Percentiles rank a stretch among this genome's conserved stretches.
Conservation (phyloP, 2,797 vertebrate genomes). For the Sebastes kiyomatsui region DNA sequence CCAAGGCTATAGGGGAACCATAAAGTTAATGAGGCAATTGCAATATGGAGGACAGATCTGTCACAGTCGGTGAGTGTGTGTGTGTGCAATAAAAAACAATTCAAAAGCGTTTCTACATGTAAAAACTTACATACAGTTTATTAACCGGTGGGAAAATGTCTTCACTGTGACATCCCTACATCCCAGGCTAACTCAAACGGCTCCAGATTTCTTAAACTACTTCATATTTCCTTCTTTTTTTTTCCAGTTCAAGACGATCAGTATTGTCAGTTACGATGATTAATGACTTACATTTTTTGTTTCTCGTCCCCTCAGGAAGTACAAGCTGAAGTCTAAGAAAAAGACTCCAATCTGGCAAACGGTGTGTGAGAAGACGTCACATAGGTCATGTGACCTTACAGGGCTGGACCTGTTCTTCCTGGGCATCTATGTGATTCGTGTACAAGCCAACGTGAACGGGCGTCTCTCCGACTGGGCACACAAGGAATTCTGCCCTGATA, state of each 20-base stretch:
- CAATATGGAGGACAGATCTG: too few species aligned
- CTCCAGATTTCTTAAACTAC: background rate
- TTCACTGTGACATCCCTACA: background rate
- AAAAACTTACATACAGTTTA: background rate
- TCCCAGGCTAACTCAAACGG: background rate
- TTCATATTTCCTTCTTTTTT: background rate
- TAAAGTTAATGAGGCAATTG: too few species aligned
- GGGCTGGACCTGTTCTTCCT: slow-evolving; percentile 27
- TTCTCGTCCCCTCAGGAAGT: slow-evolving; percentile 24
- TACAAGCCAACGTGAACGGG: slow-evolving; percentile 39
- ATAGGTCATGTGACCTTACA: slow-evolving; percentile 73
- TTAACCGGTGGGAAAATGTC: background rate
- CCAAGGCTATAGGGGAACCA: too few species aligned
- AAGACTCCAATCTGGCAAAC: slow-evolving; percentile 4
- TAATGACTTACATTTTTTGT: background rate
- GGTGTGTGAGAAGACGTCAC: slow-evolving; percentile 10
- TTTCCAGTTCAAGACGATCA: background rate
- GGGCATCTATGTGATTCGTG: slow-evolving; percentile 55
- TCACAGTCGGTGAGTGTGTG: too few species aligned
- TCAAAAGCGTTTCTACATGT: too few species aligned
- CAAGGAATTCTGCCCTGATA: slow-evolving; percentile 73
- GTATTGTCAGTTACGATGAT: background rate
- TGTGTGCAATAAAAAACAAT: too few species aligned
- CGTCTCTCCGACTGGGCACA: slow-evolving; percentile 54
- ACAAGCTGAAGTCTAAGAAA: background rate